These are phyloP conservation scores for Xestia xanthographa DNA, from an alignment of 2,888 invertebrate genomes.

Conservation along the genomic window DNA sequence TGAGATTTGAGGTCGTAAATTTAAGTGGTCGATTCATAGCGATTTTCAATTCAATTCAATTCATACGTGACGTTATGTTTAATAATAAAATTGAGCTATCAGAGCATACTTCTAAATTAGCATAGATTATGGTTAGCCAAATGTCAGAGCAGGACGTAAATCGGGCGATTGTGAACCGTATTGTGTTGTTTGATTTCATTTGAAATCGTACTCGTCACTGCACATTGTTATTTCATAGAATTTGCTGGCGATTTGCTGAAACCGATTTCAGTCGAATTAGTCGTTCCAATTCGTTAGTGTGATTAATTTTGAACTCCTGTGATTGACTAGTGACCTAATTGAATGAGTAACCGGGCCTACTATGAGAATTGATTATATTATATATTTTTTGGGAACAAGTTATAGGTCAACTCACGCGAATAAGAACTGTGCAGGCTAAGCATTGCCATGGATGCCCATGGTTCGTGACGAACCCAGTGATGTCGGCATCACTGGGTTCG, in stretches of 20 bases:
- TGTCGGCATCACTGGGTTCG: too few species aligned
- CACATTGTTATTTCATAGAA: slow-evolving; percentile 43
- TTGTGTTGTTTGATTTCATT: slow-evolving; percentile 29
- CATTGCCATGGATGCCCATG: neutral
- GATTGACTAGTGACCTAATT: neutral
- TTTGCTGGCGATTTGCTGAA: slow-evolving; percentile 13
- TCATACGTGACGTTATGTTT: neutral
- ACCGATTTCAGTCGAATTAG: slow-evolving; percentile 11
- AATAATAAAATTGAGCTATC: slow-evolving; percentile 3
- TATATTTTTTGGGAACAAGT: neutral
- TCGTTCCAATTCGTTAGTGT: neutral
- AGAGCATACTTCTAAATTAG: slow-evolving; percentile 23
- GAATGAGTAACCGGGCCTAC: neutral
- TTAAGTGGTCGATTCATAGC: too few species aligned
- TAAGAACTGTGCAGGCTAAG: neutral
- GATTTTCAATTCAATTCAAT: too few species aligned
- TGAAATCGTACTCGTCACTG: slow-evolving; percentile 18
- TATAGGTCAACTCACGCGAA: neutral
- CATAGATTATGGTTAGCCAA: slow-evolving; percentile 21
- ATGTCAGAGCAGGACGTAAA: neutral
- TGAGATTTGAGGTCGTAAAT: too few species aligned
- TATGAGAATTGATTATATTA: neutral
- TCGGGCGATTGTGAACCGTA: slow-evolving; percentile 17
- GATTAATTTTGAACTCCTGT: neutral
- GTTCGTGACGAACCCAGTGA: neutral